phyloP scores from a whole-genome alignment of 1,140 invertebrate genomes.

The Drosophila ananassae region DNA sequence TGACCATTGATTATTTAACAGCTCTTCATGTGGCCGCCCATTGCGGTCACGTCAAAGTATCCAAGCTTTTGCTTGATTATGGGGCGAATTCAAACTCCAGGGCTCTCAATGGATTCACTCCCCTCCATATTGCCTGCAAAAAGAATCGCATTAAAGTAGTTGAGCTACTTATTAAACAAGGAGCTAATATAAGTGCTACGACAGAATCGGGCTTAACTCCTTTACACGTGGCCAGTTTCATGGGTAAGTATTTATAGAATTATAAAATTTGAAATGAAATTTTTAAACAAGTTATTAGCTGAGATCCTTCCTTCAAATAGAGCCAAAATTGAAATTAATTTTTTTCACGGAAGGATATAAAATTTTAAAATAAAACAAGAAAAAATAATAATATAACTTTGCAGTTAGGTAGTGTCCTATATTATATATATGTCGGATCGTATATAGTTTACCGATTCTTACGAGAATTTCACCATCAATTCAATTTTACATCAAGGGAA shows the following conservation, averaged over 20 bases:
- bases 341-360: no score
- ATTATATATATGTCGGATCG: no score
- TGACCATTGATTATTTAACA: slow-evolving; percentile 98
- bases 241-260: slow-evolving; percentile 86
- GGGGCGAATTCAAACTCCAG: slow-evolving; percentile 98
- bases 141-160: slow-evolving; percentile 99
- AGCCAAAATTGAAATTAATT: no score
- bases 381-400: no score
- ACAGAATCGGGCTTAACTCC: slow-evolving; percentile 95
- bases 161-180: slow-evolving; percentile 96
- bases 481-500: no score
- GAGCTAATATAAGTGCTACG: slow-evolving; percentile 90
- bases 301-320: no score
- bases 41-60: slow-evolving; percentile 96
- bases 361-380: no score
- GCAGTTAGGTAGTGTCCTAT: no score
- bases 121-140: slow-evolving; percentile 99
- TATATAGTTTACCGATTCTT: no score
- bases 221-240: slow-evolving; percentile 98
- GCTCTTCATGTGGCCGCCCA: slow-evolving; percentile 98
- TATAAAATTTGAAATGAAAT: no score
- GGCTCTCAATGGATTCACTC: slow-evolving; percentile 99
- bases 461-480: no score
- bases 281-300: no score
- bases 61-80: slow-evolving; percentile 95